These are phyloP conservation scores for Nebria salina DNA, from an alignment of 2,888 invertebrate genomes.

Conservation along the genomic window DNA sequence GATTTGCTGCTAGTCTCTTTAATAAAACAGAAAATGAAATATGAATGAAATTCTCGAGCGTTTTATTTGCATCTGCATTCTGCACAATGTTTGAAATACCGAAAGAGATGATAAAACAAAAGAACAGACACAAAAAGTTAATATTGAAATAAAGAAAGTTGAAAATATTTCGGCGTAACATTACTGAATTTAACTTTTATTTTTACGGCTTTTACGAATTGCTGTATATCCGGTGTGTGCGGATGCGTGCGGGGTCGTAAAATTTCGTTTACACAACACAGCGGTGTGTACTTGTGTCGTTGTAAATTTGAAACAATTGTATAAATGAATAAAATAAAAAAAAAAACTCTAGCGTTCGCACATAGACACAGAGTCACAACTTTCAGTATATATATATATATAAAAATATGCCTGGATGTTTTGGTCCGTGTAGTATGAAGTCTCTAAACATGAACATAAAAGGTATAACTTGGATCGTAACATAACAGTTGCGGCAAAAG, in stretches of 20 bases:
- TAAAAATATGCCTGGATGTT: conserved; percentile 11
- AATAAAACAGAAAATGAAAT: neutral
- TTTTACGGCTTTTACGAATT: neutral
- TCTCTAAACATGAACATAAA: conserved; percentile 7
- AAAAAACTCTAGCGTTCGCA: conserved; percentile 6
- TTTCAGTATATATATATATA: neutral
- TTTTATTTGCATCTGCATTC: too few species aligned
- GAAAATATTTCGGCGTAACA: neutral
- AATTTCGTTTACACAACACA: neutral
- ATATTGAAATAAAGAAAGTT: neutral
- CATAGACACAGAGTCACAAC: neutral
- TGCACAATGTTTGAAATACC: neutral
- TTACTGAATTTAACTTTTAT: conserved; percentile 1
- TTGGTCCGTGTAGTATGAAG: conserved; percentile 10
- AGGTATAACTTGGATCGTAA: neutral
- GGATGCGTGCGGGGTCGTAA: neutral
- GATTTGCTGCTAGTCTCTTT: too few species aligned
- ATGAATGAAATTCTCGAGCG: neutral
- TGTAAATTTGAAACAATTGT: conserved; percentile 20
- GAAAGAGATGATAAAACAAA: neutral
- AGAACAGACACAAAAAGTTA: neutral
- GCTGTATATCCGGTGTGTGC: neutral
- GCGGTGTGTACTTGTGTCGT: neutral
- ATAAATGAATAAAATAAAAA: neutral
- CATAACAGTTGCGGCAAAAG: neutral